phyloP scores from a whole-genome alignment of 2,888 invertebrate species.

The Peribatodes rhomboidaria region DNA sequence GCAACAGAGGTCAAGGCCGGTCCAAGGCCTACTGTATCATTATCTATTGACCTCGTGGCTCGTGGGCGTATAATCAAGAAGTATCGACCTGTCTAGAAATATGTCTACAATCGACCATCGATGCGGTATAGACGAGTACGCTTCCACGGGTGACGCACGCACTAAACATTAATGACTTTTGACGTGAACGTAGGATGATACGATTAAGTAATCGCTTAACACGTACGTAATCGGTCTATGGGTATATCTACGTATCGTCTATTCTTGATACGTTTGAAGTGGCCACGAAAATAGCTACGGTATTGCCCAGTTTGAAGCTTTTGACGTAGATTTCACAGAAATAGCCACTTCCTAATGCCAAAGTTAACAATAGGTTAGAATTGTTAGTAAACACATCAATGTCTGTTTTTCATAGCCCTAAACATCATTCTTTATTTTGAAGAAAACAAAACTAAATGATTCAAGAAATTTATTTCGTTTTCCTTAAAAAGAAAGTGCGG shows the following conservation, averaged over 20 bases:
- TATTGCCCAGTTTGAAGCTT: constrained; percentile 4
- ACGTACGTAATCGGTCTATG: constrained; percentile 9
- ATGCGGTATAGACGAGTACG: constrained; percentile 18
- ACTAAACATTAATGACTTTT: constrained; percentile 8
- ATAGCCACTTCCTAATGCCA: constrained; percentile 11
- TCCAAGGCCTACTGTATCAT: constrained; percentile 19
- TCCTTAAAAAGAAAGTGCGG: neutral
- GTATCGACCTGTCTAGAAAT: constrained; percentile 37
- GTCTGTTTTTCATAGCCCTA: neutral
- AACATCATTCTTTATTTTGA: neutral
- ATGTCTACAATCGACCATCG: constrained; percentile 24
- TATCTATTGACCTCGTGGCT: constrained; percentile 3
- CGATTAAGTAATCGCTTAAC: constrained; percentile 11
- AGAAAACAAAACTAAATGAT: neutral
- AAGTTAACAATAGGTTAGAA: constrained; percentile 2
- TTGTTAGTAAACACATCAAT: constrained; percentile 3
- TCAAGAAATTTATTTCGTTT: neutral
- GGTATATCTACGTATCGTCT: constrained; percentile 2
- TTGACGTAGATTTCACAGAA: constrained; percentile 17
- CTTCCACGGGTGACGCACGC: constrained; percentile 17
- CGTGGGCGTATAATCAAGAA: constrained; percentile 23
- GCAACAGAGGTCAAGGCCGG: constrained; percentile 31
- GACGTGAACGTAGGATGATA: constrained; percentile 2
- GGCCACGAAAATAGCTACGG: constrained; percentile 10
- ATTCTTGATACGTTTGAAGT: constrained; percentile 15